Evolutionary conservation across 2,888 invertebrate species (phyloP).

Genomic region (Drosophila suboccidentalis): DNA sequence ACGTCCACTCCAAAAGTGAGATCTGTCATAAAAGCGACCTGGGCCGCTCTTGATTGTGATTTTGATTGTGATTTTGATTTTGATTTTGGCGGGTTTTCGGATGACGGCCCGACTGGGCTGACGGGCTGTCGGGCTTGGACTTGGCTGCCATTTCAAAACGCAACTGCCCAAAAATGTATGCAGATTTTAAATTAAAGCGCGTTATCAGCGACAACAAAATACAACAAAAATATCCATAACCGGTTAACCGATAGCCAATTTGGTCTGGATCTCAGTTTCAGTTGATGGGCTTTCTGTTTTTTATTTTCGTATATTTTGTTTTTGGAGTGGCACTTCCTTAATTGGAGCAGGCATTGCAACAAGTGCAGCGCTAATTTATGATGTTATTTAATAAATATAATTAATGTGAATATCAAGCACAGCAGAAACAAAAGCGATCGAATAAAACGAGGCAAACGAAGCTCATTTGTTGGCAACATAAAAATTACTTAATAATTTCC

Average conservation of each 20-base stretch:
- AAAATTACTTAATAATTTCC: constrained; percentile 80
- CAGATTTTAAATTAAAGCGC: constrained; percentile 77
- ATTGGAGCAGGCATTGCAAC: constrained; percentile 72
- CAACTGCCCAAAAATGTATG: constrained; percentile 74
- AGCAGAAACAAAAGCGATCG: constrained; percentile 4
- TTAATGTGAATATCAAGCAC: constrained; percentile 48
- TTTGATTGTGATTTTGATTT: constrained; percentile 53
- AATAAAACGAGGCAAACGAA: constrained; percentile 23
- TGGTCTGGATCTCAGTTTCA: constrained; percentile 54
- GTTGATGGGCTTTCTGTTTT: constrained; percentile 52
- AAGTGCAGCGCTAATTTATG: constrained; percentile 78
- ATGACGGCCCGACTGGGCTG: constrained; percentile 16
- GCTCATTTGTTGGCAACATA: constrained; percentile 58
- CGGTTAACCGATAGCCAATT: constrained; percentile 72
- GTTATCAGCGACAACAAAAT: constrained; percentile 61
- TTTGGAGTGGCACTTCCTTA: constrained; percentile 77
- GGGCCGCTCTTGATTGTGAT: constrained; percentile 69
- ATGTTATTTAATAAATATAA: constrained; percentile 78
- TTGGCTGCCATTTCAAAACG: constrained; percentile 47
- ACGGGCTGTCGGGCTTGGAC: constrained; percentile 24
- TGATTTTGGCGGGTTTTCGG: constrained; percentile 57
- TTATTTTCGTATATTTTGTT: constrained; percentile 18
- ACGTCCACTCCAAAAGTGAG: constrained; percentile 76
- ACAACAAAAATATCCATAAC: constrained; percentile 49
- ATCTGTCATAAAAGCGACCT: constrained; percentile 77